Conservation (phyloP, 2,797 vertebrate genomes). For the Pangasius macronema region DNA sequence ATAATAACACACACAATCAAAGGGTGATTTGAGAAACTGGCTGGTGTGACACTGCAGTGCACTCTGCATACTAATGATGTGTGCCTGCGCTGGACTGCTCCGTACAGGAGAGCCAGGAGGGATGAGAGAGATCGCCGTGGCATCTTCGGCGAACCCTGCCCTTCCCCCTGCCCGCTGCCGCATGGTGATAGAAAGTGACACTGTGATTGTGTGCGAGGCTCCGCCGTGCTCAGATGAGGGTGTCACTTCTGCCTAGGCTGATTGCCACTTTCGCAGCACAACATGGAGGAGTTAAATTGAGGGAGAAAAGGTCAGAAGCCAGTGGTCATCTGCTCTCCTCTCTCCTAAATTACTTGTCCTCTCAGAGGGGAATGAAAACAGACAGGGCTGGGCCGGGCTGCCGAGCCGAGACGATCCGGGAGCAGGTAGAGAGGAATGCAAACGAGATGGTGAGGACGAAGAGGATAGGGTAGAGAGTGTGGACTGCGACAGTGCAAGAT, state of each 20-base stretch:
- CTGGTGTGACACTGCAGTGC: slow-evolving; percentile 42
- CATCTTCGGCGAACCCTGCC: slow-evolving; percentile 25
- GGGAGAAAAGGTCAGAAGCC: slow-evolving; percentile 87
- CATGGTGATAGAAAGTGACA: slow-evolving; percentile 77
- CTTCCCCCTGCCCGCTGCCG: slow-evolving; percentile 57
- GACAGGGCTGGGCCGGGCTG: slow-evolving; percentile 69
- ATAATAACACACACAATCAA: slow-evolving; percentile 57
- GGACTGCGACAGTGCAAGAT: slow-evolving; percentile 40
- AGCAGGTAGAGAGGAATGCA: slow-evolving; percentile 60
- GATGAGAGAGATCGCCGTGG: slow-evolving; percentile 37
- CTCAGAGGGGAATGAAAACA: slow-evolving; percentile 76
- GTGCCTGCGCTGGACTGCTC: slow-evolving; percentile 21
- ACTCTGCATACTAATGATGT: slow-evolving; percentile 43
- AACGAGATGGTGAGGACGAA: slow-evolving; percentile 55
- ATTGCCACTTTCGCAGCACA: slow-evolving; percentile 74
- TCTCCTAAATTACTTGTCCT: slow-evolving; percentile 74
- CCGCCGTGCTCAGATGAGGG: slow-evolving; percentile 75
- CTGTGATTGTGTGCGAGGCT: slow-evolving; percentile 68
- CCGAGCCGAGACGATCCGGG: slow-evolving; percentile 68
- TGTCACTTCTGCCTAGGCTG: slow-evolving; percentile 78
- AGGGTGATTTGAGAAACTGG: slow-evolving; percentile 48
- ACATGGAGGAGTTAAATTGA: slow-evolving; percentile 77
- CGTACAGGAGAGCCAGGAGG: slow-evolving; percentile 32
- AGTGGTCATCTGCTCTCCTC: slow-evolving; percentile 78
- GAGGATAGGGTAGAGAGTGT: slow-evolving; percentile 32